These are phyloP conservation scores for Hippotragus niger DNA, from an alignment of 2,113 vertebrate species.

Conservation along the genomic window DNA sequence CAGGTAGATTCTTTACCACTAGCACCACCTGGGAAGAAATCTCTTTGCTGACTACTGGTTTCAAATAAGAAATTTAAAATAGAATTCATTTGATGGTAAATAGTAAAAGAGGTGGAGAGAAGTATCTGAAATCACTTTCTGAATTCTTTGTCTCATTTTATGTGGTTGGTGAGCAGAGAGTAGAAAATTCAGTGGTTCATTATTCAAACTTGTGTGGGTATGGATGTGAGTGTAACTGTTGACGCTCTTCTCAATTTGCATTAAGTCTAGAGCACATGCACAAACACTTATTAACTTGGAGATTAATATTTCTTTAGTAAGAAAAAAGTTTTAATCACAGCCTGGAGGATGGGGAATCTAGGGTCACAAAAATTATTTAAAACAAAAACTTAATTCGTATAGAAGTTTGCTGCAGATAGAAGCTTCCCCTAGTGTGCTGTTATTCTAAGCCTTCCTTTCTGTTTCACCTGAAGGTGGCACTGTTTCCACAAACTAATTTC, in stretches of 20 bases:
- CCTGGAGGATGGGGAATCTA: background rate
- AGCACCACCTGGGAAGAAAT: background rate
- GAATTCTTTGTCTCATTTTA: background rate
- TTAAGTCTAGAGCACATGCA: background rate
- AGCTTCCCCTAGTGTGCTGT: background rate
- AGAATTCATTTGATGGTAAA: background rate
- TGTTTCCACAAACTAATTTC: slow-evolving; percentile 52
- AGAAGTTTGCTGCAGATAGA: background rate
- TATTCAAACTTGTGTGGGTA: background rate
- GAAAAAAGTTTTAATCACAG: background rate
- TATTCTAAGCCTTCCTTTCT: background rate
- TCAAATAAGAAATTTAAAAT: background rate
- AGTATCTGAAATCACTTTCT: background rate
- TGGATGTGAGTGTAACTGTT: background rate
- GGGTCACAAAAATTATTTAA: slow-evolving; percentile 7
- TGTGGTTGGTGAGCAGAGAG: background rate
- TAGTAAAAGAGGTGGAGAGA: background rate
- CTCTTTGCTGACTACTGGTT: background rate
- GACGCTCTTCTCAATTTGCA: background rate
- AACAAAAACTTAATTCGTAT: background rate
- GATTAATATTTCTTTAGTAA: background rate
- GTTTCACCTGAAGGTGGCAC: slow-evolving; percentile 57
- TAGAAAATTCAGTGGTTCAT: slow-evolving; percentile 8
- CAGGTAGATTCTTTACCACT: background rate
- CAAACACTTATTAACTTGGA: background rate